Base-by-base conservation (phyloP, 2,113 vertebrate species). In the Dicentrarchus labrax region DNA sequence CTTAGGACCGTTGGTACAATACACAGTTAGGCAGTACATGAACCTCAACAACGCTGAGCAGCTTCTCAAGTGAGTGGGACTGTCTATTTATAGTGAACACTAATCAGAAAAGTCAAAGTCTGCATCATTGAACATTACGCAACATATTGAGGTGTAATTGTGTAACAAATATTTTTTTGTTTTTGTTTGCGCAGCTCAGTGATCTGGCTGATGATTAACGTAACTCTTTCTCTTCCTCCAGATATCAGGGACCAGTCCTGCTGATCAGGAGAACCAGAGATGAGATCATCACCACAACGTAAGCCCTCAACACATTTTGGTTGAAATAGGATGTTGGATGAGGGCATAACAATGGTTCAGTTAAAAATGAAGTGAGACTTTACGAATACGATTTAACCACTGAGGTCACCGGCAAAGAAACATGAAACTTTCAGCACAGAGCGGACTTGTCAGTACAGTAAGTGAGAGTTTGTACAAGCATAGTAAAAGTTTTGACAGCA, bases 261-360 rank as follows among this genome's bases (percentile, higher is more conserved):
- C 89, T 98, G 84, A 96, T 98, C 84, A 95, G 97, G 70, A 96
- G 97, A 94, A 97, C 97, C 78, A 97, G 95, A 91, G 97, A 98
- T 86, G 97, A 98, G 93, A 98, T 98, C 88, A 98, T 98, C 89
- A 97, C 97, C 16, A 98, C 97, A 53, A 95, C 94, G 97, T 97
- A 89, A 95, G 96, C 94, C 72, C 6, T 73, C 10, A 17, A 64
- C 11, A 36, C 6, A 21, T 53, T 69, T n/a, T 9, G 24, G 7
- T 54, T 71, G 48, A 65, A 72, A 57, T 56, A 47, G 22, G 22
- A 70, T 51, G 38, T 62, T 54, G 30, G 4, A 30, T 41, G 7
- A 15, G 51, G 24, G 2, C 11, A 39, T 24, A 39, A n/a, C 30
- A 30, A 30, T 30, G 30, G 30, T 45, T 45, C 22, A 56, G 8